These are phyloP conservation scores for Drosophila melanosoma DNA, from an alignment of 2,888 invertebrate species.

Conservation along the genomic window DNA sequence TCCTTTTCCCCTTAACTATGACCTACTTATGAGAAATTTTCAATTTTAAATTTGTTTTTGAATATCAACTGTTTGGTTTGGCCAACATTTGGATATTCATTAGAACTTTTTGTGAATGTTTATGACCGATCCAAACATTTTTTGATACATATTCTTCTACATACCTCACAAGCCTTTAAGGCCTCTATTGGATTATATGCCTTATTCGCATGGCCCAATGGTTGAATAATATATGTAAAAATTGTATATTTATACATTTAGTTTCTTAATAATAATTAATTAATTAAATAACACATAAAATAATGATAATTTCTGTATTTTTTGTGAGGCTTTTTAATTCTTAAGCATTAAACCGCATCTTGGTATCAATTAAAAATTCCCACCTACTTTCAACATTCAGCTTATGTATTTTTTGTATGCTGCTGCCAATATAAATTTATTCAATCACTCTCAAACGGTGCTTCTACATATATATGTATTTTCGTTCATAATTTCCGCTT, in stretches of 20 bases:
- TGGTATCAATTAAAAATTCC: neutral
- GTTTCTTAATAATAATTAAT: neutral
- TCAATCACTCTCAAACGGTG: conserved; percentile 39
- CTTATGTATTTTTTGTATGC: neutral
- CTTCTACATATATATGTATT: neutral
- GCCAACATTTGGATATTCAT: neutral
- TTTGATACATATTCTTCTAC: neutral
- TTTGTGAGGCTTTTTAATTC: neutral
- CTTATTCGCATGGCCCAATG: neutral
- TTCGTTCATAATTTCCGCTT: conserved; percentile 1
- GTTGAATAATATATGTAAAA: neutral
- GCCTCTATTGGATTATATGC: neutral
- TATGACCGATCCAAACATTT: neutral
- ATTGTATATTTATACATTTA: neutral
- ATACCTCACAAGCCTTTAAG: neutral
- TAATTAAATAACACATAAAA: neutral
- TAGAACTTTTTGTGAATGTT: neutral
- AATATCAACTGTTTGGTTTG: neutral
- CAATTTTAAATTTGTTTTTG: neutral
- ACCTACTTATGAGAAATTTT: neutral
- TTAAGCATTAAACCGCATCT: neutral
- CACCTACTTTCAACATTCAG: neutral
- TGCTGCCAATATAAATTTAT: conserved; percentile 8
- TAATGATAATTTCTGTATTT: neutral
- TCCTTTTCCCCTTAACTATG: neutral